Percentiles rank a stretch among this genome's conserved stretches.
Evolutionary conservation across 2,113 vertebrate genomes (phyloP).

Genomic region (Oreotrochilus melanogaster): DNA sequence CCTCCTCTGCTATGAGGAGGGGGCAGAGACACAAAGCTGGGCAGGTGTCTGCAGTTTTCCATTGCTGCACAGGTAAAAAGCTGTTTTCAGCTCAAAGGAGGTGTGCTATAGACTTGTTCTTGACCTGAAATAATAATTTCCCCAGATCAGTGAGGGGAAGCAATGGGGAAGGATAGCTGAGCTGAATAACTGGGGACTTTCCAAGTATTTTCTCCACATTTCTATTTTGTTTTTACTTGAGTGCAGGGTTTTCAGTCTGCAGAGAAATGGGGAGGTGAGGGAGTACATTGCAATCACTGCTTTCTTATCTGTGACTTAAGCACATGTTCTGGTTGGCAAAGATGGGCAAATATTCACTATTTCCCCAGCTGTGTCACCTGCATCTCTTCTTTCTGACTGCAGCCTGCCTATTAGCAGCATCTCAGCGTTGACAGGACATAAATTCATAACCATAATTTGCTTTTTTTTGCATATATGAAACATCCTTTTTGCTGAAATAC

Average conservation of each 20-base stretch:
- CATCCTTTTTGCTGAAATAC: not conserved
- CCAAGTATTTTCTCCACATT: not conserved
- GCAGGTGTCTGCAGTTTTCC: not conserved
- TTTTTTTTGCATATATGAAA: not conserved
- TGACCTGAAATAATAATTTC: not conserved
- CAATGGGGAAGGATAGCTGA: not conserved
- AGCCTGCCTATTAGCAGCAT: not conserved
- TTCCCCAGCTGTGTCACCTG: not conserved
- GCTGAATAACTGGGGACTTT: not conserved
- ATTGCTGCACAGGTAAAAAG: not conserved
- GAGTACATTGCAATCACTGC: accelerated
- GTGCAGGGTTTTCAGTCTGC: not conserved
- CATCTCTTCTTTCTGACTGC: not conserved
- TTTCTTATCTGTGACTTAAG: not conserved
- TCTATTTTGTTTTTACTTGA: not conserved
- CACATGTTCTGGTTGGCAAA: not conserved
- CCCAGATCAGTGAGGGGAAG: not conserved
- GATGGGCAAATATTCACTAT: not conserved
- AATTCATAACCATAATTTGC: not conserved
- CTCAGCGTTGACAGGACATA: not conserved
- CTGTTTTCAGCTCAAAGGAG: not conserved
- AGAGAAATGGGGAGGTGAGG: not conserved
- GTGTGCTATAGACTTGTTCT: not conserved
- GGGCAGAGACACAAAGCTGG: not conserved
- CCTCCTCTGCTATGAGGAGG: not conserved